Evolutionary conservation across 2,888 invertebrate genomes (phyloP).

Genomic region (Watsonalla binaria): DNA sequence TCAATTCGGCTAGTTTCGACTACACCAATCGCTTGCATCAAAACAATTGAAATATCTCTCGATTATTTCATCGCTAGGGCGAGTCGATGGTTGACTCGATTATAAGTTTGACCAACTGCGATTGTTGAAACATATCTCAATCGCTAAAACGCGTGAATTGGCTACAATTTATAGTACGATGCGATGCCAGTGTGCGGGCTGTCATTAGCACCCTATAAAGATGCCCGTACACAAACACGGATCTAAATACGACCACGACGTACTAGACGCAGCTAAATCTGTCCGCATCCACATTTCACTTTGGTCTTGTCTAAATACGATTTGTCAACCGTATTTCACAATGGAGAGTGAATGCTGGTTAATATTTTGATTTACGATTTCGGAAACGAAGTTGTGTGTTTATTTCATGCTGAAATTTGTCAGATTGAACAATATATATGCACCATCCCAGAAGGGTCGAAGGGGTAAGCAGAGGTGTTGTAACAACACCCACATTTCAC

Average conservation of each 20-base stretch:
- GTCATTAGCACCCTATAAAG: constrained; percentile 58
- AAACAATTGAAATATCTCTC: too few species aligned
- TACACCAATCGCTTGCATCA: too few species aligned
- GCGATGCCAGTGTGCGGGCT: constrained; percentile 29
- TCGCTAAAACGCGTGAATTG: background rate
- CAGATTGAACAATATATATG: too few species aligned
- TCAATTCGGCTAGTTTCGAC: too few species aligned
- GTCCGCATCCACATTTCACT: constrained; percentile 6
- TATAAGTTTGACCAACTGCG: too few species aligned
- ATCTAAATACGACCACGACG: constrained; percentile 25
- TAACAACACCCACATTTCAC: too few species aligned
- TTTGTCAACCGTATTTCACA: constrained; percentile 3
- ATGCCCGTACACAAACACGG: constrained; percentile 35
- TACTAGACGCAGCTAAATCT: constrained; percentile 3
- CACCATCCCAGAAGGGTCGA: too few species aligned
- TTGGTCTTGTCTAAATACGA: constrained; percentile 5
- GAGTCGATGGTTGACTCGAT: too few species aligned
- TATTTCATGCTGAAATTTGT: background rate
- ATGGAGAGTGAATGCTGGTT: background rate
- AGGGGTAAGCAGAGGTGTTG: too few species aligned
- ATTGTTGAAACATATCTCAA: too few species aligned
- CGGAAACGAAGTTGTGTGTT: background rate
- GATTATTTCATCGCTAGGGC: too few species aligned
- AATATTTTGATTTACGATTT: background rate
- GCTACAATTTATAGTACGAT: constrained; percentile 10